Conservation (phyloP, 2,113 vertebrate genomes). For the Leptosomus discolor region DNA sequence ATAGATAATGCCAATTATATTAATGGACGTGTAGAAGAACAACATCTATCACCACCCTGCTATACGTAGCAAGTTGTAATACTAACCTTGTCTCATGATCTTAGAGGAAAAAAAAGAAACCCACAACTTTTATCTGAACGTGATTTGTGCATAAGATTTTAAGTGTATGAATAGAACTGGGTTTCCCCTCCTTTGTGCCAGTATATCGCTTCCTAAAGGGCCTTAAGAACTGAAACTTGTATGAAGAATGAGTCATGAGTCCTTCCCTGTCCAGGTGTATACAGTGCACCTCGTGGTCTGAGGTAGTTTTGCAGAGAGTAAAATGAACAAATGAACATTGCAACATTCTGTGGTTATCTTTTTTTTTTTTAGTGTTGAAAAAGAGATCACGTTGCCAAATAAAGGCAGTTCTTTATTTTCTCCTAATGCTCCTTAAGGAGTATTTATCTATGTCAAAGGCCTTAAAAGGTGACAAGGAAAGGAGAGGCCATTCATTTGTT, state of each 20-base stretch:
- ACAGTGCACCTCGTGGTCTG: background rate
- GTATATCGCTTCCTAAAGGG: no score
- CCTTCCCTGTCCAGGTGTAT: background rate
- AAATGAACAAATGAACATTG: no score
- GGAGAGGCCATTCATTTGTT: no score
- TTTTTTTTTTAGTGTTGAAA: background rate
- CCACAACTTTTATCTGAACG: background rate
- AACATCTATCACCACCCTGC: background rate
- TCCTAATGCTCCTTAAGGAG: background rate
- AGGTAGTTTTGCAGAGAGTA: background rate
- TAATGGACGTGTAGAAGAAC: no score
- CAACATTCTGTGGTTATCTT: background rate
- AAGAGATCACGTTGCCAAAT: background rate
- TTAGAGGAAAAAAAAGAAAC: no score
- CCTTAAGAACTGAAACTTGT: background rate
- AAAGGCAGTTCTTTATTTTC: background rate
- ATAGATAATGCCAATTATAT: no score
- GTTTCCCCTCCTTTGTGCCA: background rate
- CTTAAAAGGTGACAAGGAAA: no score
- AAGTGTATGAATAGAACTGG: background rate
- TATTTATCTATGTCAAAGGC: background rate
- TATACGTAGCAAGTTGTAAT: background rate
- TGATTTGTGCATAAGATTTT: fast-evolving
- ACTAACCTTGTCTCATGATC: background rate
- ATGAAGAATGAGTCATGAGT: background rate